Conservation (phyloP, 2,888 invertebrate genomes). For the Hecatera dysodea region DNA sequence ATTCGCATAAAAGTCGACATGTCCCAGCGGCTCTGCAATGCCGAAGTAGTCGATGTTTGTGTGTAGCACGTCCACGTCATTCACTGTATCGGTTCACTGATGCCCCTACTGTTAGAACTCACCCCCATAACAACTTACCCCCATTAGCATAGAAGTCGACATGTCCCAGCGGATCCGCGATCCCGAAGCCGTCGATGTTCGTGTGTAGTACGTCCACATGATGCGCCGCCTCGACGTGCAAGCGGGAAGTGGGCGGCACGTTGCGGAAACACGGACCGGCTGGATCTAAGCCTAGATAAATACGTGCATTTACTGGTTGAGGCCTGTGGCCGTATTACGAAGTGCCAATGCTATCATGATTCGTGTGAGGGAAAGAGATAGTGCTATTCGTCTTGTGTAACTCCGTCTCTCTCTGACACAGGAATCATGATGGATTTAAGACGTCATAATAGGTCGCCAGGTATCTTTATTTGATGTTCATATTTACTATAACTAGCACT, state of each 20-base stretch:
- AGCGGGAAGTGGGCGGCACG: constrained; percentile 74
- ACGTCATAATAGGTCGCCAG: too few species aligned
- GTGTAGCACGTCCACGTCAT: constrained; percentile 81
- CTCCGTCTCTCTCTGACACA: too few species aligned
- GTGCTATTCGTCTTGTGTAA: too few species aligned
- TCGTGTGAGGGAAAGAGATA: too few species aligned
- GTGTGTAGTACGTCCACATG: constrained; percentile 84
- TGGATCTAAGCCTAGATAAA: constrained; percentile 80
- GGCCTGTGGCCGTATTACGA: too few species aligned
- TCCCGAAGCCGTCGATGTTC: constrained; percentile 86
- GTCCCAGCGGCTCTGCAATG: constrained; percentile 81
- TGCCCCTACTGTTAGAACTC: background rate
- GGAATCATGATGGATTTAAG: too few species aligned
- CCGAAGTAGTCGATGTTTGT: constrained; percentile 87
- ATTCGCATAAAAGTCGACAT: constrained; percentile 86
- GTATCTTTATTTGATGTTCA: background rate
- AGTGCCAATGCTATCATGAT: too few species aligned
- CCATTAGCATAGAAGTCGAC: constrained; percentile 87
- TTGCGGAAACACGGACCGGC: constrained; percentile 87
- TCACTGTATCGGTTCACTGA: constrained; percentile 67
- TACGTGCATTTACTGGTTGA: background rate
- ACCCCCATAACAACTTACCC: constrained; percentile 70
- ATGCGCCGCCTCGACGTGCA: constrained; percentile 78
- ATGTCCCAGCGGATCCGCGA: constrained; percentile 82
- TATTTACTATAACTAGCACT: too few species aligned